These are phyloP conservation scores for Rhinichthys klamathensis DNA, from an alignment of 2,113 vertebrate species.

Conservation along the genomic window DNA sequence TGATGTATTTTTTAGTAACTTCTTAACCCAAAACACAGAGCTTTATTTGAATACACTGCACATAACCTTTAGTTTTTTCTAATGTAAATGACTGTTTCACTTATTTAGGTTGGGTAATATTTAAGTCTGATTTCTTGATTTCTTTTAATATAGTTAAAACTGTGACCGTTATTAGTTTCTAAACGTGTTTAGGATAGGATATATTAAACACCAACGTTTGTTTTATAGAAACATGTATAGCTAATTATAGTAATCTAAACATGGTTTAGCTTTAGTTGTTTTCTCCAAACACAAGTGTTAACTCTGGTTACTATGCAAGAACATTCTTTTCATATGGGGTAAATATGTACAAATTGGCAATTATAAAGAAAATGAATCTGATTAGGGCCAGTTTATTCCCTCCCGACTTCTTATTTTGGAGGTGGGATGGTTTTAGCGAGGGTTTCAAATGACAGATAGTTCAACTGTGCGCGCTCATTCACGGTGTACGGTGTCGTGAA, in stretches of 20 bases:
- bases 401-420: not conserved
- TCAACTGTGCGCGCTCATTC: constrained; percentile 69
- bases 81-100: not conserved
- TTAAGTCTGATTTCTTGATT: no score
- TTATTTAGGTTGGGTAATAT: no score
- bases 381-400: not conserved
- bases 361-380: not conserved
- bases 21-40: not conserved
- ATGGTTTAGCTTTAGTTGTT: not conserved
- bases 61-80: not conserved
- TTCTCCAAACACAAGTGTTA: not conserved
- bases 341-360: not conserved
- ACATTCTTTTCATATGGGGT: not conserved
- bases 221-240: not conserved
- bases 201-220: not conserved
- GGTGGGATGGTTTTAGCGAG: constrained; percentile 21
- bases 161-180: not conserved
- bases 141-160: no score
- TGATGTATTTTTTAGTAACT: not conserved
- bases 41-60: not conserved
- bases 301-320: not conserved
- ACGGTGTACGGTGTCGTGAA: constrained; percentile 56
- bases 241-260: not conserved
- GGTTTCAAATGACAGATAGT: constrained; percentile 52
- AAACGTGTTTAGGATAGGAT: not conserved